phyloP scores from a whole-genome alignment of 2,888 invertebrate species.

The Poecilus cupreus region DNA sequence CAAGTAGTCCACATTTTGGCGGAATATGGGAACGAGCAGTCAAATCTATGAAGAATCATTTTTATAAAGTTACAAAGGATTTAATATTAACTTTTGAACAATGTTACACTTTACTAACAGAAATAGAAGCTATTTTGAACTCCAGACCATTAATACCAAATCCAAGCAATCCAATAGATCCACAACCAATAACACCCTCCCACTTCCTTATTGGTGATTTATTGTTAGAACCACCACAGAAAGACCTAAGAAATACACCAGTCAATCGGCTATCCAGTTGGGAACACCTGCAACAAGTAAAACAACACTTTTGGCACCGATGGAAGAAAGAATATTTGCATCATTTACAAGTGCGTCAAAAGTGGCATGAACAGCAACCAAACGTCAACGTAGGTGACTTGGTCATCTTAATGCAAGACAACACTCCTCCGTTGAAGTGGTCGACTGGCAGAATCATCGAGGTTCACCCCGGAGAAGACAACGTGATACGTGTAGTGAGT shows the following conservation, averaged over 20 bases:
- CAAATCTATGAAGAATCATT: conserved; percentile 49
- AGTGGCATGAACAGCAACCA: no score
- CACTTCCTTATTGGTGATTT: not conserved
- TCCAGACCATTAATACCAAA: not conserved
- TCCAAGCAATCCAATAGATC: not conserved
- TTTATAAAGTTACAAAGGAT: conserved; percentile 27
- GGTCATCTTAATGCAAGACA: no score
- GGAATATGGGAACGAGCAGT: conserved; percentile 46
- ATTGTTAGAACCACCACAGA: not conserved
- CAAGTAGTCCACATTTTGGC: conserved; percentile 60
- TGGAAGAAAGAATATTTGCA: conserved; percentile 49
- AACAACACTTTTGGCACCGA: not conserved
- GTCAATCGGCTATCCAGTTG: not conserved
- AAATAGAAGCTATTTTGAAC: no score
- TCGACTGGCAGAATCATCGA: no score
- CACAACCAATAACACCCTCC: not conserved
- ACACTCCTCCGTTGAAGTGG: no score
- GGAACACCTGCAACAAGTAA: not conserved
- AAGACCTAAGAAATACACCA: not conserved
- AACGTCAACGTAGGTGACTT: no score
- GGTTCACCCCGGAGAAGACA: no score
- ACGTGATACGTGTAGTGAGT: no score
- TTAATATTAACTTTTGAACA: not conserved
- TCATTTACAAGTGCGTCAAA: conserved; percentile 58
- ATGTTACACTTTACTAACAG: not conserved